A percentile compares a stretch with the other conserved stretches of the same genome.
phyloP scores from a whole-genome alignment of 2,888 invertebrate species.

The Tachina fera region DNA sequence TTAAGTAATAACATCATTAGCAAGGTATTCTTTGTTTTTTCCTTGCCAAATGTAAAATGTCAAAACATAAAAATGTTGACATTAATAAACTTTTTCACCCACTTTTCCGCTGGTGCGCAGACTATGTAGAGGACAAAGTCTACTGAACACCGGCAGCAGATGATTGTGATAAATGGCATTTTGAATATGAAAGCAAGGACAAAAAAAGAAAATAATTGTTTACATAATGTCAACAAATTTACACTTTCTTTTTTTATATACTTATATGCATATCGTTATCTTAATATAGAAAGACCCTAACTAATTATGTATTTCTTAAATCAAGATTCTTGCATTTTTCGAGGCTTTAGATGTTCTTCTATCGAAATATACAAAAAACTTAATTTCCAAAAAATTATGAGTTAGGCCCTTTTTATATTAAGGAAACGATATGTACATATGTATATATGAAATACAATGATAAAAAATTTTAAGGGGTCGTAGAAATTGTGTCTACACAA shows the following conservation, averaged over 20 bases:
- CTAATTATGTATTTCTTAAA: too few relatives aligned
- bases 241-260: constrained; percentile 19
- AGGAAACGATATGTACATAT: too few relatives aligned
- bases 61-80: constrained; percentile 45
- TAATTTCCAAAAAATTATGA: too few relatives aligned
- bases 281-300: too few relatives aligned
- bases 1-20: constrained; percentile 50
- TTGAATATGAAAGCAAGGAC: constrained; percentile 21
- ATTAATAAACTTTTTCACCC: constrained; percentile 41
- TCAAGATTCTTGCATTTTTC: too few relatives aligned
- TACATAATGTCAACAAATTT: constrained; percentile 65
- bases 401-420: too few relatives aligned
- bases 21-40: constrained; percentile 15
- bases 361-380: too few relatives aligned
- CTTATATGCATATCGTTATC: too few relatives aligned
- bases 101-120: background rate
- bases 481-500: too few relatives aligned
- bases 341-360: too few relatives aligned
- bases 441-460: too few relatives aligned
- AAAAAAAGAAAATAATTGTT: constrained; percentile 31
- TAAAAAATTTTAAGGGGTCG: too few relatives aligned
- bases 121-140: constrained; percentile 4
- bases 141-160: constrained; percentile 17
- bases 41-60: constrained; percentile 17
- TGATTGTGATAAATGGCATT: constrained; percentile 45